Evolutionary conservation across 2,888 invertebrate species (phyloP).

Genomic region (Pseudococcus viburni): DNA sequence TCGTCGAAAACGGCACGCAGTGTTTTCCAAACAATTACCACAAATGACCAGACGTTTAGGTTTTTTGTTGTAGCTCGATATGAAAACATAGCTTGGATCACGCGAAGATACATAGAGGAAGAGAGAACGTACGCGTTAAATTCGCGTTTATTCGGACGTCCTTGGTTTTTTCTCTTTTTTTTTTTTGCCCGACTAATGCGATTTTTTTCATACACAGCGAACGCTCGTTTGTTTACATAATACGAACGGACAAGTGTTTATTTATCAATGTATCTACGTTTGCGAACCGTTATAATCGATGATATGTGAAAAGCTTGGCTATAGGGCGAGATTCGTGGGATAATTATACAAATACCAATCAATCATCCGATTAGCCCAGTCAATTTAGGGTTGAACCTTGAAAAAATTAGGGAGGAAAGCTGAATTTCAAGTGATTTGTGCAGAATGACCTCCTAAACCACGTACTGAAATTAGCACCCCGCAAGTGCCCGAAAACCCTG

Average conservation of each 20-base stretch:
- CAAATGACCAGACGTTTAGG: slow-evolving; percentile 6
- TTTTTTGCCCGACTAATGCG: background rate
- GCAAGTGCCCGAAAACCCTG: too few species aligned
- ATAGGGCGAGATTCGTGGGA: background rate
- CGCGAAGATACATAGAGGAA: background rate
- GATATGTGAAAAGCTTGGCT: background rate
- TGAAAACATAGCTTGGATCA: background rate
- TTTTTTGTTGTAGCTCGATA: slow-evolving; percentile 19
- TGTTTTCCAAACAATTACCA: slow-evolving; percentile 39
- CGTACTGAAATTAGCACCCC: too few species aligned
- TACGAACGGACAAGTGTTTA: background rate
- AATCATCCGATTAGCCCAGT: background rate
- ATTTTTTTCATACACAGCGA: background rate
- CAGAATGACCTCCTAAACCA: too few species aligned
- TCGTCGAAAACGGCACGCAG: slow-evolving; percentile 45
- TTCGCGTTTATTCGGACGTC: background rate
- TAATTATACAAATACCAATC: background rate
- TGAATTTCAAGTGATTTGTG: too few species aligned
- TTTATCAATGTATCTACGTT: background rate
- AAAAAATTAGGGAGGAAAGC: too few species aligned
- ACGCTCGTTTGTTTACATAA: background rate
- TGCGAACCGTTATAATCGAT: background rate
- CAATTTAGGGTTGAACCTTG: too few species aligned
- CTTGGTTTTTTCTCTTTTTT: background rate
- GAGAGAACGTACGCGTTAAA: slow-evolving; percentile 12